These are phyloP conservation scores for Phalacrocorax pelagicus DNA, from an alignment of 2,113 vertebrate genomes.

Conservation along the genomic window DNA sequence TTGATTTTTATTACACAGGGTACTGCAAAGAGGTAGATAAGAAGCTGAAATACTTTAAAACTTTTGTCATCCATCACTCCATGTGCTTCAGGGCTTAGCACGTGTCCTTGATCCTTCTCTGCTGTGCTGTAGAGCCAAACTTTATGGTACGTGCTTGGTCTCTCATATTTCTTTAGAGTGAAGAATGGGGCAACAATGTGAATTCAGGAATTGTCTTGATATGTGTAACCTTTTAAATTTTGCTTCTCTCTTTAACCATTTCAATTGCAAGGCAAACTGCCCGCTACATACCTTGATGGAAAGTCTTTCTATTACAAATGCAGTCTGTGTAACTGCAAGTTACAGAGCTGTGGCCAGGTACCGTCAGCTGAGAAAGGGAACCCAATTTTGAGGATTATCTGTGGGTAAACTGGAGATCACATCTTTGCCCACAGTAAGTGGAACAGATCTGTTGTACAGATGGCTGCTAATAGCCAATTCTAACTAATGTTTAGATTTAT, in stretches of 20 bases:
- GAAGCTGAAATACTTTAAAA: neutral
- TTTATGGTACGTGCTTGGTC: neutral
- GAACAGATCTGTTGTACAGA: neutral
- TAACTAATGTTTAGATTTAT: neutral
- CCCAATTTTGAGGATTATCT: neutral
- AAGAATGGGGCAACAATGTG: neutral
- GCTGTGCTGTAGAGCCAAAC: neutral
- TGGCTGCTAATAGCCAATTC: neutral
- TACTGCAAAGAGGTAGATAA: neutral
- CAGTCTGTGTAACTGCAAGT: fast-evolving
- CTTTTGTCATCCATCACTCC: neutral
- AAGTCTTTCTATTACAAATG: neutral
- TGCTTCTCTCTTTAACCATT: neutral
- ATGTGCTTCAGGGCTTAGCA: neutral
- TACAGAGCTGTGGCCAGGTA: neutral
- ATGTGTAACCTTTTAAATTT: neutral
- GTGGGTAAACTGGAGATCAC: neutral
- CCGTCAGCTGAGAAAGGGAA: neutral
- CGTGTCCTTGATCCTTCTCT: neutral
- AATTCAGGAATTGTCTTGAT: neutral
- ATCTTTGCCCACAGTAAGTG: neutral
- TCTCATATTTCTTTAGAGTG: neutral
- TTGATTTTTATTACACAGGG: neutral
- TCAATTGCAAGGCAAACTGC: neutral
- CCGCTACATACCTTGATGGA: neutral